Conservation (phyloP, 2,797 vertebrate genomes). For the Clarias pachynema region DNA sequence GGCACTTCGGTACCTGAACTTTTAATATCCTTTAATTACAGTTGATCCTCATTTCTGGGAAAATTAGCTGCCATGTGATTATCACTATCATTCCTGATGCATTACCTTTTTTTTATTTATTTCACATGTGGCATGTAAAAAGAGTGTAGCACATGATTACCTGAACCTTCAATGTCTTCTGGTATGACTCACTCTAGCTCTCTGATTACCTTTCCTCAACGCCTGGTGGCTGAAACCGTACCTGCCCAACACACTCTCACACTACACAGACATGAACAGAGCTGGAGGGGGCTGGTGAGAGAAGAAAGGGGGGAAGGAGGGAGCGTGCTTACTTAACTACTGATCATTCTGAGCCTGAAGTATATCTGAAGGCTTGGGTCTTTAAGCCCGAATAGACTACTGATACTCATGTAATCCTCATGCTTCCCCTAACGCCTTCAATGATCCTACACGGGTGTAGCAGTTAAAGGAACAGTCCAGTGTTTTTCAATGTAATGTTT, state of each 20-base stretch:
- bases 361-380: conserved; percentile 35
- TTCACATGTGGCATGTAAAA: conserved; percentile 34
- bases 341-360: conserved; percentile 66
- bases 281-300: conserved; percentile 53
- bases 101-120: conserved; percentile 40
- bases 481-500: not conserved
- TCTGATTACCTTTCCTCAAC: conserved; percentile 46
- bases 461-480: conserved; percentile 1
- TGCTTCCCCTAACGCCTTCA: conserved; percentile 13
- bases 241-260: conserved; percentile 48
- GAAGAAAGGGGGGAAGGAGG: conserved; percentile 42
- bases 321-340: conserved; percentile 69
- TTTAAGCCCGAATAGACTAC: conserved; percentile 51
- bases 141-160: conserved; percentile 38
- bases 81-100: conserved; percentile 36
- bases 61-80: conserved; percentile 45
- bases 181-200: conserved; percentile 55
- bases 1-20: conserved; percentile 65
- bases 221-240: conserved; percentile 52
- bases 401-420: conserved; percentile 56
- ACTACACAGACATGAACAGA: conserved; percentile 55
- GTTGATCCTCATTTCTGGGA: conserved; percentile 39
- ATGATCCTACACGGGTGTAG: not conserved
- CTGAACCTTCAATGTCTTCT: conserved; percentile 33
- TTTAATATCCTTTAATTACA: conserved; percentile 47